Percentiles rank a stretch among this genome's conserved stretches.
phyloP scores from a whole-genome alignment of 2,797 vertebrate genomes.

The Hyperoplus lanceolatus region DNA sequence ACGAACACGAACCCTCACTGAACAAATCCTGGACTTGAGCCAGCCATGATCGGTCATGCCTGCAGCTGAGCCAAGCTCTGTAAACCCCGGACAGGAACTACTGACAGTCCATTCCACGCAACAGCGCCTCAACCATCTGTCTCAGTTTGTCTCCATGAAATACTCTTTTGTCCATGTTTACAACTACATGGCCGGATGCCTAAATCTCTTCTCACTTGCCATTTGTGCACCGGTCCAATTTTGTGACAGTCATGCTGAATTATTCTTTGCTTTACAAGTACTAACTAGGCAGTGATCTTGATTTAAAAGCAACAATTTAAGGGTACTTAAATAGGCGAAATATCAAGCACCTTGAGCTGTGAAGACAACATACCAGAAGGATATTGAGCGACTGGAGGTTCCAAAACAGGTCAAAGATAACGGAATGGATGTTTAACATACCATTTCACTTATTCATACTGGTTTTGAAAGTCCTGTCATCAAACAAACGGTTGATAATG shows the following conservation, averaged over 20 bases:
- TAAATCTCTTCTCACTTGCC: constrained; percentile 24
- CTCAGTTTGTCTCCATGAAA: constrained; percentile 61
- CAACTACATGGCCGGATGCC: constrained; percentile 61
- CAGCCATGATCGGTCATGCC: constrained; percentile 43
- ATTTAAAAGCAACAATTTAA: neutral
- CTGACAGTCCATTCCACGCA: constrained; percentile 46
- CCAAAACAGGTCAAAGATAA: neutral
- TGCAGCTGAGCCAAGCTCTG: constrained; percentile 46
- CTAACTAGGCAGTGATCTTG: constrained; percentile 26
- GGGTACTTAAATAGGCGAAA: neutral
- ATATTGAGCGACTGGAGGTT: neutral
- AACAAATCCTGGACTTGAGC: constrained; percentile 37
- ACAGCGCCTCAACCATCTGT: constrained; percentile 65
- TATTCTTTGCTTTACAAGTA: constrained; percentile 18
- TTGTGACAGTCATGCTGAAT: constrained; percentile 35
- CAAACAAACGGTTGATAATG: neutral
- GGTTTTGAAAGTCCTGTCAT: constrained; percentile 5
- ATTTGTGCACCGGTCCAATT: constrained; percentile 42
- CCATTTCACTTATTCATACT: neutral
- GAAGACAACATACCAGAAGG: neutral
- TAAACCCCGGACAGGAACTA: constrained; percentile 43
- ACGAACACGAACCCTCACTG: constrained; percentile 25
- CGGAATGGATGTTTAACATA: neutral
- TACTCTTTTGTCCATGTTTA: constrained; percentile 60
- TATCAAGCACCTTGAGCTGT: neutral